Percentiles rank a stretch among this genome's conserved stretches.
Evolutionary conservation across 2,113 vertebrate species (phyloP).

Genomic region (Cavia aperea): DNA sequence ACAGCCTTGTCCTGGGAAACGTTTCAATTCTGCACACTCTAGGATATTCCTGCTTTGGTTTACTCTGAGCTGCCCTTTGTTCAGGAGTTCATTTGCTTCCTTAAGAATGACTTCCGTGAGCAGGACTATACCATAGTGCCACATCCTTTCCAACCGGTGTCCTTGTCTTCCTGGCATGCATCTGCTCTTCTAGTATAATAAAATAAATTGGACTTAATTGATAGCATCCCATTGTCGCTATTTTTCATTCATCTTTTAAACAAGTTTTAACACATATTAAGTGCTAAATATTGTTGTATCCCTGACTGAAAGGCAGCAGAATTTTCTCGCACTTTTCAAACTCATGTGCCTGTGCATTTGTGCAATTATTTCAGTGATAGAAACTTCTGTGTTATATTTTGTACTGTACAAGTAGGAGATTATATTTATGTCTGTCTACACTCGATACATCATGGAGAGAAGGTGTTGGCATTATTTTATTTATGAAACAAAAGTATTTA

Average conservation of each 20-base stretch:
- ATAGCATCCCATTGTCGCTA: not conserved
- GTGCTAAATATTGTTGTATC: not conserved
- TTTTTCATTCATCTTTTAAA: not conserved
- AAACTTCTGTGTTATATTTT: not conserved
- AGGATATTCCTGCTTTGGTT: not conserved
- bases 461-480: not conserved
- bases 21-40: too few relatives aligned
- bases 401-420: not conserved
- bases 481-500: not conserved
- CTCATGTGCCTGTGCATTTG: not conserved
- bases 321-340: not conserved
- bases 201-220: not conserved
- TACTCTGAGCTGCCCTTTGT: not conserved
- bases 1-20: not conserved
- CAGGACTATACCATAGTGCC: not conserved
- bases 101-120: not conserved
- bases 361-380: not conserved
- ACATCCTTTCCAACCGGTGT: not conserved
- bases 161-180: not conserved
- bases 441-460: too few relatives aligned
- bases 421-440: not conserved
- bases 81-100: not conserved
- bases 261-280: not conserved
- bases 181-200: not conserved
- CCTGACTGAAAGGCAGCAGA: not conserved